Conservation (phyloP, 2,888 invertebrate species). For the Hirudinaria manillensis region DNA sequence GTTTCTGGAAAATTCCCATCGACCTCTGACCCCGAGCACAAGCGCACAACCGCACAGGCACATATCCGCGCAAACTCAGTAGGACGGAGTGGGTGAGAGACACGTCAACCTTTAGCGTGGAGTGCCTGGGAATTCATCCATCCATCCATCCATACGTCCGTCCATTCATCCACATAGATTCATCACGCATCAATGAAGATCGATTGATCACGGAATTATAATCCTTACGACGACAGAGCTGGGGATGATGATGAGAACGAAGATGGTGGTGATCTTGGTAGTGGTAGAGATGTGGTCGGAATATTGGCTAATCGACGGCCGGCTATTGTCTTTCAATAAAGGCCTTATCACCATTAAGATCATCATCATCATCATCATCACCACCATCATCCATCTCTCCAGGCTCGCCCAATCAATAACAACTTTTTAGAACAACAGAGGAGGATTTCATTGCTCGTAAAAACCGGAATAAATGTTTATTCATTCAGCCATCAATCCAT, state of each 20-base stretch:
- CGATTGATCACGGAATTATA: neutral
- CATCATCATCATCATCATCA: conserved; percentile 18
- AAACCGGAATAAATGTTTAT: too few species aligned
- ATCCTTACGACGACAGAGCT: neutral
- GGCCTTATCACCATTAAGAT: neutral
- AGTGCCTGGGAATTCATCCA: neutral
- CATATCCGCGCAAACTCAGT: neutral
- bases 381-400: neutral
- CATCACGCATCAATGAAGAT: neutral
- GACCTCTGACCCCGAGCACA: neutral
- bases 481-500: neutral
- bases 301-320: too few species aligned
- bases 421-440: too few species aligned
- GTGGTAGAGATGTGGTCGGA: neutral
- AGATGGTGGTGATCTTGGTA: neutral
- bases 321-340: neutral
- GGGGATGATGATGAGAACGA: neutral
- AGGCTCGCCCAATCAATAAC: conserved; percentile 12
- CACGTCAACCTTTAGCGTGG: neutral
- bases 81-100: neutral
- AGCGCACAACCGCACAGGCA: neutral
- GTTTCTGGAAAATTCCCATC: too few species aligned
- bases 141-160: neutral
- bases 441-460: too few species aligned
- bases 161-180: neutral